Percentiles rank a stretch among this genome's conserved stretches.
These are phyloP conservation scores for Ctenosaura bakeri DNA, from an alignment of 2,797 vertebrate species.

Conservation along the genomic window DNA sequence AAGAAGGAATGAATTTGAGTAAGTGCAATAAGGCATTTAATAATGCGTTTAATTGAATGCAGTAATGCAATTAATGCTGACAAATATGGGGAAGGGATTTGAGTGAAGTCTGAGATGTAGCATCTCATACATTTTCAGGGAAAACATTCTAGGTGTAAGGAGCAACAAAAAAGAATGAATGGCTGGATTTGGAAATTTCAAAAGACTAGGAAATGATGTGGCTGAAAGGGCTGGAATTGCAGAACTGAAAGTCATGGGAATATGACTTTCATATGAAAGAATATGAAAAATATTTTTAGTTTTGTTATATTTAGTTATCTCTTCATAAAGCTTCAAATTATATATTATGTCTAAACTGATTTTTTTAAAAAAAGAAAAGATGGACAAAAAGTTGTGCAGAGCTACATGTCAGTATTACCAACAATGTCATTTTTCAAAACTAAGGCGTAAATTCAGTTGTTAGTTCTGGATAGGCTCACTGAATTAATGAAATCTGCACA, in stretches of 20 bases:
- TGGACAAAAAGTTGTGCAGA: neutral
- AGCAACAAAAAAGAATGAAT: conserved; percentile 3
- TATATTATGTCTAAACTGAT: too few relatives aligned
- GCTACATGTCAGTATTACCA: neutral
- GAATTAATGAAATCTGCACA: too few relatives aligned
- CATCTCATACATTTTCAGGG: neutral
- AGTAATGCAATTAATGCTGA: neutral
- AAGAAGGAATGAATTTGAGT: neutral
- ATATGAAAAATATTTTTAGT: too few relatives aligned
- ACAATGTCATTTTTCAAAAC: neutral
- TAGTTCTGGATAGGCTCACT: too few relatives aligned
- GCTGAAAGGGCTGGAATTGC: neutral
- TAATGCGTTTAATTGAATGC: neutral
- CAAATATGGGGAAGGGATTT: neutral
- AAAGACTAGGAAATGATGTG: neutral
- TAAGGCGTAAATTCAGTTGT: too few relatives aligned
- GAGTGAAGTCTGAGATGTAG: neutral
- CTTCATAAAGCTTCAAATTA: too few relatives aligned
- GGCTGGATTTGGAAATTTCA: neutral
- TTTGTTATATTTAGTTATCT: too few relatives aligned
- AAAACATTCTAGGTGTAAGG: neutral
- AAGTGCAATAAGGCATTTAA: neutral
- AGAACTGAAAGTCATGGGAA: neutral
- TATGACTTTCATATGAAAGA: too few relatives aligned
- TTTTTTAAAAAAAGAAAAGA: neutral